These are phyloP conservation scores for Tenthredo distinguenda DNA, from an alignment of 2,888 invertebrate genomes.

Conservation along the genomic window DNA sequence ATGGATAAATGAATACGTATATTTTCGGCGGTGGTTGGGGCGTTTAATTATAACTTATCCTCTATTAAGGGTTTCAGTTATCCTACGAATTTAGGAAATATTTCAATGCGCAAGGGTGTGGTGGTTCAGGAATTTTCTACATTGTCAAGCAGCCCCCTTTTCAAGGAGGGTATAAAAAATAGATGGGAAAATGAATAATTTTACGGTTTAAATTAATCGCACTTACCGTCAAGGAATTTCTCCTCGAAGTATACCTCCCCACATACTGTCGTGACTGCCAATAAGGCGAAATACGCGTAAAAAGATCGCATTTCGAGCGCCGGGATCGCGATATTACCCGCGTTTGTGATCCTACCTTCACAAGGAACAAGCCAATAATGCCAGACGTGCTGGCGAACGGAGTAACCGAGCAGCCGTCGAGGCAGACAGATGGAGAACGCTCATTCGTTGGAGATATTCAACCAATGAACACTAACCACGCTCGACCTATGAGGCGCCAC, in stretches of 20 bases:
- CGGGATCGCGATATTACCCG: constrained; percentile 67
- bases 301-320: constrained; percentile 80
- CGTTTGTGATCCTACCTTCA: constrained; percentile 70
- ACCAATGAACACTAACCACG: constrained; percentile 86
- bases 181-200: constrained; percentile 28
- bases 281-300: constrained; percentile 81
- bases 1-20: not conserved
- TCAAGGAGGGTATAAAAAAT: constrained; percentile 42
- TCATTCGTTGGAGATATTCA: constrained; percentile 80
- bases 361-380: constrained; percentile 76
- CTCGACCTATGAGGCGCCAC: constrained; percentile 78
- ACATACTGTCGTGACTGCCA: constrained; percentile 82
- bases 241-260: constrained; percentile 90
- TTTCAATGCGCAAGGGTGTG: not conserved
- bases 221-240: constrained; percentile 90
- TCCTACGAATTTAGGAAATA: not conserved
- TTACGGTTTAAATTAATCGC: constrained; percentile 26
- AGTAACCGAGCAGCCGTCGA: constrained; percentile 68
- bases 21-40: not conserved
- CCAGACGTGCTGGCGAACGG: constrained; percentile 71
- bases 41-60: not conserved
- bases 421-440: constrained; percentile 85
- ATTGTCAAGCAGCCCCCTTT: not conserved
- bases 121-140: not conserved
- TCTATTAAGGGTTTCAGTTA: not conserved